phyloP scores from a whole-genome alignment of 1,140 invertebrate species.

The Trichoplusia ni region DNA sequence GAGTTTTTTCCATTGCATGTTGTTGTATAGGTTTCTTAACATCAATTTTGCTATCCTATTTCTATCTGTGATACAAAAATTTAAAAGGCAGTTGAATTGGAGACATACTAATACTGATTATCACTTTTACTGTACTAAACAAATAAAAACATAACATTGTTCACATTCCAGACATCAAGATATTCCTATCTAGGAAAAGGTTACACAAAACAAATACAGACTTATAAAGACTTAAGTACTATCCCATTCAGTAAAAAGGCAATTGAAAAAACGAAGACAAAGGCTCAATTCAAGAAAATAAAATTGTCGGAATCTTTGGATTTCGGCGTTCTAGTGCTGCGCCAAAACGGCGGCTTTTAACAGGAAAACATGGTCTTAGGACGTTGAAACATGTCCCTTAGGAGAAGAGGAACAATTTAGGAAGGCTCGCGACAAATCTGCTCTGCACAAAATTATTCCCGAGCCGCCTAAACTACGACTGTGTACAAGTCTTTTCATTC shows the following conservation, averaged over 20 bases:
- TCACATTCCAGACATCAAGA: background rate
- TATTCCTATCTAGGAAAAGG: background rate
- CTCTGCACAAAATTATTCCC: background rate
- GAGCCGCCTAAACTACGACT: background rate
- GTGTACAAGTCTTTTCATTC: no score
- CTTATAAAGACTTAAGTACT: background rate
- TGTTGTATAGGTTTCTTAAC: no score
- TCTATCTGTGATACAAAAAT: no score
- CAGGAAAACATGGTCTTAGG: conserved; percentile 16
- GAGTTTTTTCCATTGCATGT: no score
- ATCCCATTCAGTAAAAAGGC: background rate
- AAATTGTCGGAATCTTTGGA: conserved; percentile 21
- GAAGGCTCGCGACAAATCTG: background rate
- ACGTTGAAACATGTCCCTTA: conserved; percentile 15
- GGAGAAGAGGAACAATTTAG: conserved; percentile 19
- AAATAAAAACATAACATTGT: no score
- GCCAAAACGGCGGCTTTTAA: conserved; percentile 1
- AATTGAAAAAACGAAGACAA: conserved; percentile 17
- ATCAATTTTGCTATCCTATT: no score
- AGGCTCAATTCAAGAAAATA: conserved; percentile 5
- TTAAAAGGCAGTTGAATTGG: no score
- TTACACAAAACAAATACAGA: background rate
- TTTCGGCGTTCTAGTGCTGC: conserved; percentile 12
- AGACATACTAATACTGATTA: no score
- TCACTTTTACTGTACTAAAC: no score